Percentiles rank a stretch among this genome's conserved stretches.
Evolutionary conservation across 64 coral and sea anemone species (phyloP).

Genomic region (Stylophora pistillata): DNA sequence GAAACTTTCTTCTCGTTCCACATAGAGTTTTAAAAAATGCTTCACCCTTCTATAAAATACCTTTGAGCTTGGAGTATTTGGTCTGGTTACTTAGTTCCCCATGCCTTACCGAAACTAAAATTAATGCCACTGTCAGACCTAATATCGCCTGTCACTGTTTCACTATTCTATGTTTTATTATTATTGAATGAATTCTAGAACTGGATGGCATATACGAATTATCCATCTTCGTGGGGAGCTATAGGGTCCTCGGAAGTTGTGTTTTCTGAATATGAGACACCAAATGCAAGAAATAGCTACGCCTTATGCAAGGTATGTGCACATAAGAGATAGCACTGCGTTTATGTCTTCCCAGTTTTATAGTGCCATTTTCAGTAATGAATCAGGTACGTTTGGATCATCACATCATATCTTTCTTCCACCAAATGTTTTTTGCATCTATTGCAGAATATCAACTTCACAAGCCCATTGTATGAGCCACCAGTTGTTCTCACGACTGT

Average conservation of each 20-base stretch:
- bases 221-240: neutral
- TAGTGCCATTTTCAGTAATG: too few relatives aligned
- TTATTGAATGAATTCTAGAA: neutral
- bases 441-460: conserved; percentile 6
- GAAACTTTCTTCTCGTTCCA: too few relatives aligned
- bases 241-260: neutral
- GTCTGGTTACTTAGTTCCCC: too few relatives aligned
- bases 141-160: neutral
- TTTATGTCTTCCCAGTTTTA: too few relatives aligned
- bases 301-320: conserved; percentile 3
- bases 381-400: too few relatives aligned
- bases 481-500: neutral
- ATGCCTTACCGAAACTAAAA: too few relatives aligned
- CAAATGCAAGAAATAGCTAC: neutral
- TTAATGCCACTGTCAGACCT: too few relatives aligned
- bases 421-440: neutral
- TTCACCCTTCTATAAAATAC: too few relatives aligned
- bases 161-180: neutral
- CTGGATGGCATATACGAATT: conserved; percentile 29
- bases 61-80: too few relatives aligned
- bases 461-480: neutral
- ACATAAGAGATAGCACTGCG: too few relatives aligned
- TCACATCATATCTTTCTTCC: too few relatives aligned
- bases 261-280: conserved; percentile 1
- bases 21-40: too few relatives aligned